Conservation (phyloP, 2,113 vertebrate genomes). For the Eupsittula cactorum region DNA sequence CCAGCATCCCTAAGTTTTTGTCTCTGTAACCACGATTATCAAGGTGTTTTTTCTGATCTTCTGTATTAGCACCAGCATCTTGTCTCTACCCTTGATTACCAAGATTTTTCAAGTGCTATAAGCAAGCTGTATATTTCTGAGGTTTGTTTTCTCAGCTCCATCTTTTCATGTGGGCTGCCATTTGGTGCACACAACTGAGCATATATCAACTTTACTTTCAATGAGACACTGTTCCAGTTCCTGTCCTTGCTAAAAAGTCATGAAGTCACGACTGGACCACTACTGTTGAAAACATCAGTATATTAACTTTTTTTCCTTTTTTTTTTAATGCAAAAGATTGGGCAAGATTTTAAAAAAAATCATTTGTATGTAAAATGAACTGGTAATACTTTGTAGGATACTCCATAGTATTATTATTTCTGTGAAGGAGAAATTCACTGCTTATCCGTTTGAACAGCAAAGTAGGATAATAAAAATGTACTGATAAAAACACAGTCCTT, state of each 20-base stretch:
- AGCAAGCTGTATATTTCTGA: background rate
- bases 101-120: background rate
- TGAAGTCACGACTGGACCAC: rapidly evolving
- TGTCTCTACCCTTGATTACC: background rate
- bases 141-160: background rate
- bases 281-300: background rate
- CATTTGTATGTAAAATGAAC: background rate
- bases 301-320: background rate
- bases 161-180: background rate
- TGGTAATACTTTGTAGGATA: background rate
- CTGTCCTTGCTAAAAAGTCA: background rate
- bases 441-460: background rate
- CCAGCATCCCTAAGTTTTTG: background rate
- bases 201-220: background rate
- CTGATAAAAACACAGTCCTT: background rate
- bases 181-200: background rate
- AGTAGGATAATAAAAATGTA: background rate
- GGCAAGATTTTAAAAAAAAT: background rate
- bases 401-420: background rate
- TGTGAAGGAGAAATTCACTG: background rate
- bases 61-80: background rate
- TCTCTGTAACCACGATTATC: background rate
- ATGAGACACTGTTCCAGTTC: background rate
- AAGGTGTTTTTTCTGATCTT: background rate
- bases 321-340: background rate